phyloP scores from a whole-genome alignment of 2,888 invertebrate species.

The Polyploca ridens region DNA sequence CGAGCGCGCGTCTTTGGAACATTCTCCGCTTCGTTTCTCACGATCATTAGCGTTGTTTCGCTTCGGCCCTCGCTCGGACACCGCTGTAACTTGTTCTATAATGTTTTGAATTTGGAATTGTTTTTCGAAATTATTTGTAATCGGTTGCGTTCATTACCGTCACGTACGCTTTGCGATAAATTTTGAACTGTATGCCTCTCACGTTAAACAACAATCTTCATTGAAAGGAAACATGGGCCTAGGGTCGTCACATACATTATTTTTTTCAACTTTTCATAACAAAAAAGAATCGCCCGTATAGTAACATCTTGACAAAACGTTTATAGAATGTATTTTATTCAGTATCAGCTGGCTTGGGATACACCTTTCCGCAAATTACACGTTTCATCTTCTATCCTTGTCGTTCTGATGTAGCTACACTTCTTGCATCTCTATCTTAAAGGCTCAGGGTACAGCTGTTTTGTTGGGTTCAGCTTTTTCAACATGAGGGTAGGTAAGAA shows the following conservation, averaged over 20 bases:
- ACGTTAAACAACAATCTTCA: background rate
- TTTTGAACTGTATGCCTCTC: background rate
- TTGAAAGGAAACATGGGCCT: background rate
- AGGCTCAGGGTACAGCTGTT: background rate
- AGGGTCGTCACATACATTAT: background rate
- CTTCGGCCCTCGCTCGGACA: background rate
- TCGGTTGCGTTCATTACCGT: background rate
- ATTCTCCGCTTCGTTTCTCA: conserved; percentile 46
- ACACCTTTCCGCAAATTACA: conserved; percentile 28
- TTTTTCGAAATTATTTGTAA: conserved; percentile 14
- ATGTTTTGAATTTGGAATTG: conserved; percentile 13
- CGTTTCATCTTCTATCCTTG: conserved; percentile 4
- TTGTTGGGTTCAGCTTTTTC: background rate
- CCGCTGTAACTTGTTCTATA: conserved; percentile 7
- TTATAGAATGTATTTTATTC: conserved; percentile 12
- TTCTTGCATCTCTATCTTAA: background rate
- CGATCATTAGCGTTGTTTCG: conserved; percentile 45
- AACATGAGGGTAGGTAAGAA: background rate
- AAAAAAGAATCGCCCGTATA: conserved; percentile 15
- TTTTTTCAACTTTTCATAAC: conserved; percentile 5
- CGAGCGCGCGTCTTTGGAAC: conserved; percentile 28
- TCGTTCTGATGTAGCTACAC: background rate
- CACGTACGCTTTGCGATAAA: background rate
- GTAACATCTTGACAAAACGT: conserved; percentile 26
- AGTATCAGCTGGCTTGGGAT: conserved; percentile 24